Evolutionary conservation across 2,113 vertebrate species (phyloP).

Genomic region (Microtus ochrogaster): DNA sequence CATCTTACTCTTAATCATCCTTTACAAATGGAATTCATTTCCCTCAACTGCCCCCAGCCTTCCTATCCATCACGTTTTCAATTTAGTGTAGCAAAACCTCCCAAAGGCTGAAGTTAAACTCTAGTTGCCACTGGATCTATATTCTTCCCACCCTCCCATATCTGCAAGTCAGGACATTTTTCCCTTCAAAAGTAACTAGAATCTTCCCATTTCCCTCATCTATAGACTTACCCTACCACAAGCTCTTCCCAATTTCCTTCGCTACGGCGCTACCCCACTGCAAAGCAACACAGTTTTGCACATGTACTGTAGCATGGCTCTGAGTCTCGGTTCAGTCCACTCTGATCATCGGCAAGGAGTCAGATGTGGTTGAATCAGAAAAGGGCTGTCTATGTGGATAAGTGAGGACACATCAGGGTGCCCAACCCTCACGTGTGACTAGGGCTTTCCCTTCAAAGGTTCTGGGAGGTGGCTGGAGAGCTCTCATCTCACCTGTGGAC

Average conservation of each 20-base stretch:
- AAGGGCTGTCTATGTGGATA: background rate
- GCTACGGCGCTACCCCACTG: background rate
- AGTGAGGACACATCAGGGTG: background rate
- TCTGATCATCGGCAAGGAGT: background rate
- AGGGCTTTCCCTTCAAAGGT: background rate
- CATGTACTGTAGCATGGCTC: background rate
- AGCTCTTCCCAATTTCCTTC: background rate
- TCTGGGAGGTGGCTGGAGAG: background rate
- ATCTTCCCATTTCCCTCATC: constrained; percentile 5
- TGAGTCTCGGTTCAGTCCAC: background rate
- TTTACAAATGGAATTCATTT: constrained; percentile 46
- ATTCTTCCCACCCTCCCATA: constrained; percentile 66
- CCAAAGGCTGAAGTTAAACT: constrained; percentile 8
- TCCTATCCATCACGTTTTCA: background rate
- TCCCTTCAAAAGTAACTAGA: constrained; percentile 59
- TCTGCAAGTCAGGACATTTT: constrained; percentile 62
- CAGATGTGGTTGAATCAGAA: background rate
- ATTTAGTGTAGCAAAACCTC: constrained; percentile 34
- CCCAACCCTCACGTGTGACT: background rate
- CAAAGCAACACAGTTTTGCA: background rate
- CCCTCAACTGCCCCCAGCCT: background rate
- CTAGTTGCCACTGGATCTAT: background rate
- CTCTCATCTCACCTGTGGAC: background rate
- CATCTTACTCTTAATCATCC: background rate
- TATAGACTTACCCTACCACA: too few species aligned